Percentiles rank a stretch among this genome's conserved stretches.
Evolutionary conservation across 2,888 invertebrate genomes (phyloP).

Genomic region (Lycaena phlaeas): DNA sequence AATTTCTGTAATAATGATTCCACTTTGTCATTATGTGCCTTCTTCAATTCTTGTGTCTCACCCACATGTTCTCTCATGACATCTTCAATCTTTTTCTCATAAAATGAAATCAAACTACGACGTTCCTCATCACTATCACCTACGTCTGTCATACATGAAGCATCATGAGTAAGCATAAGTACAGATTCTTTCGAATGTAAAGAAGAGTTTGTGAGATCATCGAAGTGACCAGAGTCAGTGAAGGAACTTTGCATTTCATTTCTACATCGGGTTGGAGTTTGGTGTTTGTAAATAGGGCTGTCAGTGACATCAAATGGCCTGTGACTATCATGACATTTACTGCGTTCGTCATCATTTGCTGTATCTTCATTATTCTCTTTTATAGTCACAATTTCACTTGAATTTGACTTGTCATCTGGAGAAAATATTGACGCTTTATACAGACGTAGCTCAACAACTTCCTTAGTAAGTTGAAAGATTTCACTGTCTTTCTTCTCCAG

Average conservation of each 20-base stretch:
- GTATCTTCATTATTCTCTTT: constrained; percentile 75
- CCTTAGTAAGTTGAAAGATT: constrained; percentile 82
- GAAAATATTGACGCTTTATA: constrained; percentile 86
- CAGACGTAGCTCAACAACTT: constrained; percentile 85
- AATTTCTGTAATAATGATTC: constrained; percentile 81
- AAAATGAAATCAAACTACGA: constrained; percentile 77
- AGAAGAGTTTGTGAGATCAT: constrained; percentile 84
- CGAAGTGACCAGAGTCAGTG: constrained; percentile 90
- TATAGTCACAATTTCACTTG: constrained; percentile 82
- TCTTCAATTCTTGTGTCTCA: constrained; percentile 83
- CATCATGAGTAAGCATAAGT: constrained; percentile 69
- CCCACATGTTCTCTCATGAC: constrained; percentile 73
- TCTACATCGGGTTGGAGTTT: constrained; percentile 55
- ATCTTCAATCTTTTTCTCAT: constrained; percentile 84
- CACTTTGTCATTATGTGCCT: constrained; percentile 85
- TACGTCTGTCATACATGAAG: constrained; percentile 63
- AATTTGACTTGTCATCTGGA: constrained; percentile 85
- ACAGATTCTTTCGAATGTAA: constrained; percentile 84
- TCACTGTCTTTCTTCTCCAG: constrained; percentile 87
- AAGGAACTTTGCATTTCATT: constrained; percentile 83
- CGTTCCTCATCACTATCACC: constrained; percentile 77
- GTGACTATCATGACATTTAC: constrained; percentile 55
- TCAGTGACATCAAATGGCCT: constrained; percentile 61
- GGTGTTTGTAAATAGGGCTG: constrained; percentile 59
- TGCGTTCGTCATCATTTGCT: constrained; percentile 41